Evolutionary conservation across 2,113 vertebrate genomes (phyloP), one percentile per base, ranked within the genome.

Genomic region (Chionomys nivalis): DNA sequence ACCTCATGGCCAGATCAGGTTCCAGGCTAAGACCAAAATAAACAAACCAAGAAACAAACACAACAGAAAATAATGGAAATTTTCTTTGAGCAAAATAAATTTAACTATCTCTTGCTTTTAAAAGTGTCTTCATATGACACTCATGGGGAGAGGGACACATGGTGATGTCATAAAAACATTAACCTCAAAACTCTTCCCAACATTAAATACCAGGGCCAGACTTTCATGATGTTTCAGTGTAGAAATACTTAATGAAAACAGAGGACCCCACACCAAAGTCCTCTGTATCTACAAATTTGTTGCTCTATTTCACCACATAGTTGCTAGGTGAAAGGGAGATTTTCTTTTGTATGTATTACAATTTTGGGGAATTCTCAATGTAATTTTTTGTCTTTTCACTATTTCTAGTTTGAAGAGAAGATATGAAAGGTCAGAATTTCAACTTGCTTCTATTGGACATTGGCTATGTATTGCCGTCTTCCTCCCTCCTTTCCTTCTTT

Each of bases 171-270:
- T 23, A 16, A 61, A 52, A 81, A 89, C 39, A 42, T 39, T 33
- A 75, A 52, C 13, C 16, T 93, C 4, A 79, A 68, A 92, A 81
- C 87, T 26, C 4, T 83, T 90, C 9, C 16, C 33, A 61, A 17
- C 61, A 6, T 91, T 93, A 96, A 91, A 94, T 96, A n/a, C 81
- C 63, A 91, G 66, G 90, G 49, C 95, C 85, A 81, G 87, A 87
- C 31, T 77, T 28, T 44, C 83, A 13, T 8, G 26, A 8, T 9
- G 4, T 85, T 90, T 92, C 58, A 77, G 21, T 86, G 7, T 12
- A 49, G n/a, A 49, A 87, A 42, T 19, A 17, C 24, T 93, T 92
- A 90, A 87, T 13, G 61, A 81, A 96, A 96, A 21, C 42, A 28
- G 42, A n/a, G 23, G 78, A 73, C 9, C 65, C 8, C 17, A 17